phyloP scores from a whole-genome alignment of 2,113 vertebrate genomes.

The Melierax canorus region DNA sequence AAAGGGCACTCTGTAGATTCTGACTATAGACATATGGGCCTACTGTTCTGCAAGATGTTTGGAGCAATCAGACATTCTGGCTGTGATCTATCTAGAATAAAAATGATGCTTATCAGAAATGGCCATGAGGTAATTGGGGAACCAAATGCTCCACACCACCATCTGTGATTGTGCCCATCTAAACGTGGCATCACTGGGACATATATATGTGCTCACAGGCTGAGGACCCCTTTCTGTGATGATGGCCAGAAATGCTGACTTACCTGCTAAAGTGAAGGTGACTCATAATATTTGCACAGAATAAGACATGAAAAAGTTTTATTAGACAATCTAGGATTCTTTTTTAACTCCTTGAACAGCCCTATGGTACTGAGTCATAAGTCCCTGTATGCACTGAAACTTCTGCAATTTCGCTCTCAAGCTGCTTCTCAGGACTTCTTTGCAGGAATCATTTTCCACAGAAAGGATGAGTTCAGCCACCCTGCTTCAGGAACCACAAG shows the following conservation, averaged over 20 bases:
- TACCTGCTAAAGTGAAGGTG: not conserved
- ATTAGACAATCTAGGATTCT: not conserved
- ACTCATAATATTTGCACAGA: not conserved
- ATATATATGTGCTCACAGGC: not conserved
- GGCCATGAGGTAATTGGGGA: not conserved
- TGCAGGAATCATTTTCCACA: not conserved
- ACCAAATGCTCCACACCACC: not conserved
- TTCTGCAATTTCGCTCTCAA: not conserved
- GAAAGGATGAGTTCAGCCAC: not conserved
- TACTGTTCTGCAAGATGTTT: slow-evolving; percentile 41
- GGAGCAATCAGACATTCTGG: not conserved
- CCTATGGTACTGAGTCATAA: not conserved
- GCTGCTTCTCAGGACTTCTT: not conserved
- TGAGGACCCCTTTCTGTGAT: not conserved
- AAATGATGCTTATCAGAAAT: not conserved
- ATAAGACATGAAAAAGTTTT: not conserved
- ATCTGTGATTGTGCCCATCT: not conserved
- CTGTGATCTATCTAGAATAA: slow-evolving; percentile 9
- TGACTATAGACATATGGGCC: not conserved
- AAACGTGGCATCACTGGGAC: not conserved
- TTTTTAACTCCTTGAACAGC: not conserved
- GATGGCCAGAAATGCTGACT: not conserved
- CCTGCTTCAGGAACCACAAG: not conserved
- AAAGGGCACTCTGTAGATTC: slow-evolving; percentile 17
- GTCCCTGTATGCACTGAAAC: not conserved